Base-by-base conservation (phyloP, 2,888 invertebrate genomes). In the Peribatodes rhomboidaria region DNA sequence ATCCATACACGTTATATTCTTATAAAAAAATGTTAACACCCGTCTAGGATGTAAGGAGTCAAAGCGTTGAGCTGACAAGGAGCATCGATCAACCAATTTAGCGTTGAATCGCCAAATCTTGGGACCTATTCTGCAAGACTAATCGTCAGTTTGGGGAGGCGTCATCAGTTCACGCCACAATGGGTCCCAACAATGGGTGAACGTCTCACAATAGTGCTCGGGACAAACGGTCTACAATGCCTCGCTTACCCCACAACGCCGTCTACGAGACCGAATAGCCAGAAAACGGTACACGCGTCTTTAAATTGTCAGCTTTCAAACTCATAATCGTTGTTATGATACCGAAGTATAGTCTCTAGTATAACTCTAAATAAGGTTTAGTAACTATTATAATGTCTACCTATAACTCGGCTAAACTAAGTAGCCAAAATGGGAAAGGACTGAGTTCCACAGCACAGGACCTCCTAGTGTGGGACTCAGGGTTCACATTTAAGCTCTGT, bases 151-250 rank as follows among this genome's bases (percentile, higher is more conserved):
- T 87, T 81, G 80, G 75, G 78, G 73, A 78, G 75, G 75, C 82
- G 82, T 83, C 87, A 90, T 91, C 89, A 85, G 88, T 89, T 88
- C 81, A 80, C 80, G 77, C 72, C 80, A 92, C 91, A 92, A 92
- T 89, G 78, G 83, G 31, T 63, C 59, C 56, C 81, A 78, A 87
- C 88, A 89, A 89, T 84, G 74, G 83, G 62, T 77, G 78, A 86
- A 80, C 80, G 80, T 80, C 72, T 69, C 82, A 83, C 84, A 87
- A 85, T 81, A 76, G 78, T 61, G 49, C 52, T 39, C 39, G 52
- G 56, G 50, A 42, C 49, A 52, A 60, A 60, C 60, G 65, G 72
- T 69, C 69, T 72, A 84, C 80, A 84, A 85, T 82, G 80, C 75
- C 77, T 79, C 83, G 83, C 85, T 91, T 87, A 83, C 86, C 83